Percentiles rank a stretch among this genome's conserved stretches.
phyloP scores from a whole-genome alignment of 2,113 vertebrate species.

The Chlamydotis undulata region DNA sequence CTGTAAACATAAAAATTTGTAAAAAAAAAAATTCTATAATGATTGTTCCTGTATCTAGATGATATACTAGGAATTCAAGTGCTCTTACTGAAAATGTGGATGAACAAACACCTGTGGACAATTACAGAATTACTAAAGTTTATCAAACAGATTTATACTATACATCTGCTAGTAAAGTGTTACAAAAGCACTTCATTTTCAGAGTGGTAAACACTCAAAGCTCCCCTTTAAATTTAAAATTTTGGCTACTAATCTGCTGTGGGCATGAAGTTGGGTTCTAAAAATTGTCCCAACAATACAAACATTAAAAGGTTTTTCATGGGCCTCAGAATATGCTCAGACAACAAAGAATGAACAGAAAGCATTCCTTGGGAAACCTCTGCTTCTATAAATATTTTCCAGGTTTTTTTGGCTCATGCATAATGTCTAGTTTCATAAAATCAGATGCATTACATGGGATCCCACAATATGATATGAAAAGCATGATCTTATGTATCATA shows the following conservation, averaged over 20 bases:
- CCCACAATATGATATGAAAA: neutral
- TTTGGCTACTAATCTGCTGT: neutral
- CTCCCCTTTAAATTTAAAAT: neutral
- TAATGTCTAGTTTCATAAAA: neutral
- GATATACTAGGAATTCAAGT: neutral
- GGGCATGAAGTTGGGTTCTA: neutral
- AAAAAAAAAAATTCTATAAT: neutral
- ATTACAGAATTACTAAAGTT: neutral
- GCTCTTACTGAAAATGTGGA: neutral
- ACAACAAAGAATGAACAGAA: neutral
- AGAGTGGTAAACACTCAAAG: neutral
- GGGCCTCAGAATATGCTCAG: neutral
- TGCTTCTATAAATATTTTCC: neutral
- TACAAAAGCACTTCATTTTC: neutral
- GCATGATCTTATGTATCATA: neutral
- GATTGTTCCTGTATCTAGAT: neutral
- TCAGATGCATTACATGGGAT: neutral
- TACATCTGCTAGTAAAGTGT: neutral
- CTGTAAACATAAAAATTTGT: neutral
- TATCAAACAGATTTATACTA: neutral
- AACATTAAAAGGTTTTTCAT: neutral
- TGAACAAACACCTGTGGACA: neutral
- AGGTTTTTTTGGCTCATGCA: neutral
- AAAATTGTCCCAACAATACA: neutral
- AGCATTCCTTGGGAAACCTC: neutral